These are phyloP conservation scores for Brachionus calyciflorus DNA, from an alignment of 1,140 invertebrate genomes.

Conservation along the genomic window DNA sequence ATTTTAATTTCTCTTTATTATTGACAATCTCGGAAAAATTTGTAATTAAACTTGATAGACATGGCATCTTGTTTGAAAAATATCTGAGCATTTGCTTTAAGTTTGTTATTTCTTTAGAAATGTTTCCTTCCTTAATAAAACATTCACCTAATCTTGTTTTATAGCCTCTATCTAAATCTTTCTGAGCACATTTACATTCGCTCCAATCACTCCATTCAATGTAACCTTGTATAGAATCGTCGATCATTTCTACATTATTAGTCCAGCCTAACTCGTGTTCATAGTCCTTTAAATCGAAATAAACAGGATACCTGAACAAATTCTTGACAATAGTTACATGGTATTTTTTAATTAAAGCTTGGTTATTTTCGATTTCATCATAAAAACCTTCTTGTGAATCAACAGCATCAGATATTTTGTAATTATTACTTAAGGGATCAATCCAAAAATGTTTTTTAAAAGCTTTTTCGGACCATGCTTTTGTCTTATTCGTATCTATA, in stretches of 20 bases:
- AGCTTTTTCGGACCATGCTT: too few relatives aligned
- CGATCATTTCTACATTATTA: too few relatives aligned
- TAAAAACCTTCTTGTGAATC: neutral
- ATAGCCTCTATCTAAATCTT: neutral
- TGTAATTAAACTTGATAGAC: neutral
- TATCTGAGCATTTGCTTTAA: neutral
- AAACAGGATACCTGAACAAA: neutral
- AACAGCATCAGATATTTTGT: neutral
- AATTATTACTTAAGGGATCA: conserved; percentile 25
- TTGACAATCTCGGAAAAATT: neutral
- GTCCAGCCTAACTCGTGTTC: neutral
- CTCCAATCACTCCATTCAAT: too few relatives aligned
- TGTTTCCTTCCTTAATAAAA: neutral
- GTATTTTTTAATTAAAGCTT: neutral
- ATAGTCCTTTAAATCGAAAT: neutral
- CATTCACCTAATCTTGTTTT: neutral
- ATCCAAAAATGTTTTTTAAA: too few relatives aligned
- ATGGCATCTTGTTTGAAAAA: neutral
- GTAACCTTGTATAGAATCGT: too few relatives aligned
- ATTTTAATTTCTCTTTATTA: neutral
- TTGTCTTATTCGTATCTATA: too few relatives aligned
- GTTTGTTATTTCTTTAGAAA: neutral
- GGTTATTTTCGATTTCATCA: neutral
- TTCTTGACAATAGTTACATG: neutral
- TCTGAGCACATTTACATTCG: too few relatives aligned